A percentile compares a stretch with the other conserved stretches of the same genome.
phyloP scores from a whole-genome alignment of 2,797 vertebrate species.

The Peromyscus eremicus region DNA sequence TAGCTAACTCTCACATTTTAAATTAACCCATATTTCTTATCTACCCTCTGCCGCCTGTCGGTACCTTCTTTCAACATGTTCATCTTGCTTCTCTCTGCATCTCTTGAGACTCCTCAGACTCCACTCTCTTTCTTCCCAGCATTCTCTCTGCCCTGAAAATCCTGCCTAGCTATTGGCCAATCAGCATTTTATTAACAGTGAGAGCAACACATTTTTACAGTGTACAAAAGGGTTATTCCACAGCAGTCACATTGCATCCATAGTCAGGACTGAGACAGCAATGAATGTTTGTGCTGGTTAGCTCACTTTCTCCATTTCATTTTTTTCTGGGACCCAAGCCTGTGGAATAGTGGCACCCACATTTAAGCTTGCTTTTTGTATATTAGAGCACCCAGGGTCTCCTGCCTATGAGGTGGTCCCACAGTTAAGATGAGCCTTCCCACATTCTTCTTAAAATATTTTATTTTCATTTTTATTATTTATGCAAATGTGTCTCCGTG shows the following conservation, averaged over 20 bases:
- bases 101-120: too few species aligned
- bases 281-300: accelerated
- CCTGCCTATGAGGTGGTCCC: background rate
- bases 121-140: too few species aligned
- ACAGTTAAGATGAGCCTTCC: background rate
- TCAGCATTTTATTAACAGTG: too few species aligned
- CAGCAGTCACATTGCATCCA: background rate
- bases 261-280: background rate
- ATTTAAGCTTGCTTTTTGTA: background rate
- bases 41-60: too few species aligned
- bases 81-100: too few species aligned
- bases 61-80: too few species aligned
- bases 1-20: too few species aligned
- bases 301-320: background rate
- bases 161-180: too few species aligned
- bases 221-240: too few species aligned
- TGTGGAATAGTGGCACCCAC: background rate
- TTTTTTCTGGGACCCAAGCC: background rate
- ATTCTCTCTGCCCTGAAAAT: too few species aligned
- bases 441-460: background rate
- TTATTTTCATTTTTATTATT: background rate
- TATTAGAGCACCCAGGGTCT: background rate
- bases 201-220: too few species aligned
- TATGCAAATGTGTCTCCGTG: background rate
- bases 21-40: too few species aligned